Percentiles rank a stretch among this genome's conserved stretches.
These are phyloP conservation scores for Corythoichthys haematopterus DNA, from an alignment of 2,113 vertebrate species.

Conservation along the genomic window DNA sequence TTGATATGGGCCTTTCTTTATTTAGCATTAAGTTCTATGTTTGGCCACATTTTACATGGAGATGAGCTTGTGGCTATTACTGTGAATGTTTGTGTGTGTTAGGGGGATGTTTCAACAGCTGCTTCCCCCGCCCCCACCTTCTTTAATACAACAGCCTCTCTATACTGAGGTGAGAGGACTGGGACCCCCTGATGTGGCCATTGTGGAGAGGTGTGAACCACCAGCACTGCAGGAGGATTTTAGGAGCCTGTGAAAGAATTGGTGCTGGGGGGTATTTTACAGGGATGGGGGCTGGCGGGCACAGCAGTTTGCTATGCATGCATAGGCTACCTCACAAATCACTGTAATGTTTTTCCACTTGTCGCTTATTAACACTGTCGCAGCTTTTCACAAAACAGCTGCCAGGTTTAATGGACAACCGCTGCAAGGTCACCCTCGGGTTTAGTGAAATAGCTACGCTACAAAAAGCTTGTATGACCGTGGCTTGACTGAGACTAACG, in stretches of 20 bases:
- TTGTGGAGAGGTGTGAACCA: slow-evolving; percentile 66
- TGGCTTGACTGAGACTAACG: background rate
- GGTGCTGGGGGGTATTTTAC: slow-evolving; percentile 5
- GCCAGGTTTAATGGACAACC: slow-evolving; percentile 29
- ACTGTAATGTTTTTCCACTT: slow-evolving; percentile 30
- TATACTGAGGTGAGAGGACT: slow-evolving; percentile 61
- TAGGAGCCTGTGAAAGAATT: slow-evolving; percentile 34
- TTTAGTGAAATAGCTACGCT: background rate
- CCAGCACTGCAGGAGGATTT: slow-evolving; percentile 39
- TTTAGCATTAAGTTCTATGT: slow-evolving; percentile 11
- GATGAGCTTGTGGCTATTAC: slow-evolving; percentile 13
- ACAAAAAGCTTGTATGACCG: background rate
- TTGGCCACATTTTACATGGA: slow-evolving; percentile 22
- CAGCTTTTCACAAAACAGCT: slow-evolving; percentile 24
- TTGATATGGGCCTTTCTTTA: slow-evolving; percentile 31
- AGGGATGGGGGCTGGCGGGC: slow-evolving; percentile 5
- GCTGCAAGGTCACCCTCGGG: background rate
- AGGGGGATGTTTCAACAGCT: slow-evolving; percentile 54
- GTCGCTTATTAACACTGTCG: slow-evolving; percentile 22
- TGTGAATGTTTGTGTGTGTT: slow-evolving; percentile 23
- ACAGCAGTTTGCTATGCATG: slow-evolving; percentile 32
- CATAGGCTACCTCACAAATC: slow-evolving; percentile 11
- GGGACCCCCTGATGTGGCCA: slow-evolving; percentile 53
- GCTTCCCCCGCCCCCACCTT: slow-evolving; percentile 27
- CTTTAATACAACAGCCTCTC: slow-evolving; percentile 52